These are phyloP conservation scores for Artibeus lituratus DNA, from an alignment of 2,797 vertebrate species.

Conservation along the genomic window DNA sequence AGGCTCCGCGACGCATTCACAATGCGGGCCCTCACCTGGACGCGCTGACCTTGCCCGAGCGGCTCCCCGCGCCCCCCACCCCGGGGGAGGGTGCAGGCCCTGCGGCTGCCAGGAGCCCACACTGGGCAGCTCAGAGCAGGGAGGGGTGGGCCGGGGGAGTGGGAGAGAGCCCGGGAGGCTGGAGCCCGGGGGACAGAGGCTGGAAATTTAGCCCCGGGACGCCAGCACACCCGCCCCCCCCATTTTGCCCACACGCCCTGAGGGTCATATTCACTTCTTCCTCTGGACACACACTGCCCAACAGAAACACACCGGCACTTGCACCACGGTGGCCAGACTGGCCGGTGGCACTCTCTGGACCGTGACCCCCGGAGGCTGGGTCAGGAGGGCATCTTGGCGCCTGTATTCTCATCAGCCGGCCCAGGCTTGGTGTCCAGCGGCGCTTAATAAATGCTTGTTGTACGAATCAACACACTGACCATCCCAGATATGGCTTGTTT, in stretches of 20 bases:
- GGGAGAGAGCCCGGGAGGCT: fast-evolving
- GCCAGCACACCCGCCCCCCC: background rate
- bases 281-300: fast-evolving
- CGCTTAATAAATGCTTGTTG: background rate
- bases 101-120: background rate
- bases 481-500: fast-evolving
- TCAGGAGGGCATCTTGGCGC: fast-evolving
- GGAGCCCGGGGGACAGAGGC: background rate
- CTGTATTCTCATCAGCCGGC: fast-evolving
- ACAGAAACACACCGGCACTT: fast-evolving
- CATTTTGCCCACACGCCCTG: fast-evolving
- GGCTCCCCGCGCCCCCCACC: fast-evolving
- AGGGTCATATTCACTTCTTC: fast-evolving
- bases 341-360: background rate
- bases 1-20: conserved; percentile 68
- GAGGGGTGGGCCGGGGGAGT: fast-evolving
- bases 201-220: fast-evolving
- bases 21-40: conserved; percentile 47
- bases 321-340: background rate
- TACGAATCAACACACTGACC: fast-evolving
- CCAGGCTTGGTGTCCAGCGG: background rate
- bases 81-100: fast-evolving
- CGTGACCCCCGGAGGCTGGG: fast-evolving
- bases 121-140: background rate
- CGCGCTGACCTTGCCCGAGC: fast-evolving